phyloP scores from a whole-genome alignment of 1,140 invertebrate genomes.

The Trachelipus rathkii region DNA sequence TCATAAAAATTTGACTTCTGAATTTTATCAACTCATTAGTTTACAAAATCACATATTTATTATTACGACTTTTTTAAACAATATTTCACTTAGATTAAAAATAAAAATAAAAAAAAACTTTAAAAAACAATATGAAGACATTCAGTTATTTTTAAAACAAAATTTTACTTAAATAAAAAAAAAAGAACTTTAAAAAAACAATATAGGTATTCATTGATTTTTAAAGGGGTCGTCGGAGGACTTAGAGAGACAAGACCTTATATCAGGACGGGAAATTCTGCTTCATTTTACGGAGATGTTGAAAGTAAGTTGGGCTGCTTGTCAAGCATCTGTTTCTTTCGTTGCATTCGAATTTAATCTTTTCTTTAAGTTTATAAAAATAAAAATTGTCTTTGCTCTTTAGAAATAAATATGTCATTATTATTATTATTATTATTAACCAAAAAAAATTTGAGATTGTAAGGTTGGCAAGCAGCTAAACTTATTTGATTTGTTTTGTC shows the following conservation, averaged over 20 bases:
- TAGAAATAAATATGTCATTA: background rate
- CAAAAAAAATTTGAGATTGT: background rate
- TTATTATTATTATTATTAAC: background rate
- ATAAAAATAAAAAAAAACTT: too few species aligned
- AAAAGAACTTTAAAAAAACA: too few species aligned
- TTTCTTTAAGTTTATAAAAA: background rate
- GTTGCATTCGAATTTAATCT: too few species aligned
- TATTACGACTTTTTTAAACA: too few species aligned
- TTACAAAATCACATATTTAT: too few species aligned
- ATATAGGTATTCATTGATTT: conserved; percentile 23
- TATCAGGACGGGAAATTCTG: conserved; percentile 39
- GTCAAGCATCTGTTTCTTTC: background rate
- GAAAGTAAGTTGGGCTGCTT: conserved; percentile 32
- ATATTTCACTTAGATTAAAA: too few species aligned
- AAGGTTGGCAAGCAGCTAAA: conserved; percentile 3
- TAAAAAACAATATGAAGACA: too few species aligned
- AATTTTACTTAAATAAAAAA: too few species aligned
- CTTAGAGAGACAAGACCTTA: conserved; percentile 37
- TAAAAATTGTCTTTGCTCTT: background rate
- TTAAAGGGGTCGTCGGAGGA: conserved; percentile 42
- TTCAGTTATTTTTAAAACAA: too few species aligned
- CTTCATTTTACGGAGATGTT: conserved; percentile 43
- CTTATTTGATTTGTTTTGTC: background rate
- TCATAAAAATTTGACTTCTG: too few species aligned
- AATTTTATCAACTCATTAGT: too few species aligned